A percentile compares a stretch with the other conserved stretches of the same genome.
These are phyloP conservation scores for Tauraco hartlaubi DNA, from an alignment of 2,797 vertebrate species.

Conservation along the genomic window DNA sequence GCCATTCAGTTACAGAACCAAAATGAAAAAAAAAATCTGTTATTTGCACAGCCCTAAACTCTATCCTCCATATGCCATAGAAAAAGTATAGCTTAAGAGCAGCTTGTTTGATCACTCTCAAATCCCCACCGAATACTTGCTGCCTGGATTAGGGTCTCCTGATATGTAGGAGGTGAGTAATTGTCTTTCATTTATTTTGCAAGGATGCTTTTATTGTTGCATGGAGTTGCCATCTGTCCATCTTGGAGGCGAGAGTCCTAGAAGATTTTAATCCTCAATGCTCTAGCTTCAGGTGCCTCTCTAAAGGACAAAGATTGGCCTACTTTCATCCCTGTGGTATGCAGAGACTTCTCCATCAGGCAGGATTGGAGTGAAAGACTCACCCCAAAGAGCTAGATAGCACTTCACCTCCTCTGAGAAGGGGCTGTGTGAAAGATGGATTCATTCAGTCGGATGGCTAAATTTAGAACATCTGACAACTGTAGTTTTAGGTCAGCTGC, in stretches of 20 bases:
- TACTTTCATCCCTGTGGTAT: neutral
- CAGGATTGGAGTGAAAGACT: neutral
- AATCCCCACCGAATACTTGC: neutral
- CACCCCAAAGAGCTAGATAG: neutral
- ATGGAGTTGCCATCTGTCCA: neutral
- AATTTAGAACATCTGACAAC: conserved; percentile 17
- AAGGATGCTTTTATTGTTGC: neutral
- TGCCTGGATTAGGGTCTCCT: neutral
- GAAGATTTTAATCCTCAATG: conserved; percentile 14
- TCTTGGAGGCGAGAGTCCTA: neutral
- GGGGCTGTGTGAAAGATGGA: neutral
- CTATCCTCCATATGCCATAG: neutral
- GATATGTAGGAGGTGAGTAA: neutral
- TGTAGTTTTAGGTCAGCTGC: neutral
- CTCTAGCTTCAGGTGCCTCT: conserved; percentile 13
- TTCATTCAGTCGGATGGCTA: neutral
- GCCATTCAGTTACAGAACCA: neutral
- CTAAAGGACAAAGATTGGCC: neutral
- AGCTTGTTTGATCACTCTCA: neutral
- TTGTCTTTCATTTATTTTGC: conserved; percentile 11
- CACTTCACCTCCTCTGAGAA: neutral
- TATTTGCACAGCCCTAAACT: neutral
- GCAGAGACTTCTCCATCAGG: neutral
- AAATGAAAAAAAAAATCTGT: neutral
- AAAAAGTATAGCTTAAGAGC: neutral